Evolutionary conservation across 2,113 vertebrate genomes (phyloP), one percentile per base, ranked within the genome.

Genomic region (Microtus oregoni): DNA sequence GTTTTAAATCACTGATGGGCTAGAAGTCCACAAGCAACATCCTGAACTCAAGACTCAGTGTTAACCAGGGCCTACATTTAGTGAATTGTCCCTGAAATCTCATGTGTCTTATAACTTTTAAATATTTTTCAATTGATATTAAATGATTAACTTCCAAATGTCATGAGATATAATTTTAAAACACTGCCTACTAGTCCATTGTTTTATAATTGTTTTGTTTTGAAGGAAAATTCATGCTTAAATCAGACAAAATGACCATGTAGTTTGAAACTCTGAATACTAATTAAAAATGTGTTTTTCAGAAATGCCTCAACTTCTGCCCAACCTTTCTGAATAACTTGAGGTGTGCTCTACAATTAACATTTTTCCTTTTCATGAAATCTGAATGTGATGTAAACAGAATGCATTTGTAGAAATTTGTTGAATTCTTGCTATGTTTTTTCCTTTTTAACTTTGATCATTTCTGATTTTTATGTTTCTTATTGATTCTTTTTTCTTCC

Each of bases 221-320:
- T 52, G 63, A 63, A 93, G 76, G 35, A 50, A 93, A 70, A 93
- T 72, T 78, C 20, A 30, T 63, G 4, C 12, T 35, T 90, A 35
- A 10, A 63, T 65, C 12, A 38, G 24, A 77, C 85, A 52, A 93
- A 78, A 63, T 3, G 52, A 52, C 32, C 30, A 14, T 4, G 20
- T 72, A 44, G 86, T 89, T 96, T 79, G 52, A 93, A 63, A 22
- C 28, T 78, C 28, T 79, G 70, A 20, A 79, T 73, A 79, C 10
- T 79, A 91, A 73, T 81, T 91, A 55, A 87, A 93, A 75, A 44
- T 13, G 38, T 87, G 8, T 26, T 86, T 79, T 72, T 86, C 32
- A 90, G 52, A 96, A 90, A 93, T 90, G 35, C n/a, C 68, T 95
- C 70, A 41, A 35, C 10, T 68, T 90, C 50, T 65, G 28, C 26